Conservation (phyloP, 2,888 invertebrate species). For the Rhaphigaster nebulosa region DNA sequence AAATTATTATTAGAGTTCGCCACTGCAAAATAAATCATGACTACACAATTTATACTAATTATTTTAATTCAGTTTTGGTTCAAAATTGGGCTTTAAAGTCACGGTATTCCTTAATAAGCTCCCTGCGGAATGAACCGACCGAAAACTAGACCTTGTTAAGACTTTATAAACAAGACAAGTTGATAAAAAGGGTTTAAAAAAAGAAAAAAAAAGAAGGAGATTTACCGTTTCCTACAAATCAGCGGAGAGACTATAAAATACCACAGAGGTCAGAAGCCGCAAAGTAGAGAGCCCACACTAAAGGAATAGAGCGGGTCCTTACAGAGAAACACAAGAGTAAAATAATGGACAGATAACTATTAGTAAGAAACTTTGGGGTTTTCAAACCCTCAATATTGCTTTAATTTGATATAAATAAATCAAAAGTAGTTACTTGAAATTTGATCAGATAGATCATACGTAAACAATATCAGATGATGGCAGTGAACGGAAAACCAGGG, state of each 20-base stretch:
- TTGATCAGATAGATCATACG: too few relatives aligned
- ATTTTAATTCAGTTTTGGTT: background rate
- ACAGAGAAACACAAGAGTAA: background rate
- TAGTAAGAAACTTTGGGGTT: too few relatives aligned
- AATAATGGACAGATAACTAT: background rate
- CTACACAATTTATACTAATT: background rate
- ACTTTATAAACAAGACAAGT: background rate
- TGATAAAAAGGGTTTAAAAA: background rate
- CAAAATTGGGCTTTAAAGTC: background rate
- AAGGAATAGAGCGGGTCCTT: background rate
- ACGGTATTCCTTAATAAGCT: background rate
- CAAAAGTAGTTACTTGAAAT: too few relatives aligned
- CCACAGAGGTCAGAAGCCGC: background rate
- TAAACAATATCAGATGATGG: background rate
- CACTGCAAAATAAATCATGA: background rate
- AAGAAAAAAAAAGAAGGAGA: background rate
- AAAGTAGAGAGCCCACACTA: background rate
- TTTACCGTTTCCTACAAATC: background rate
- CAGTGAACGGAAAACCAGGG: background rate
- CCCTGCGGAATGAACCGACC: background rate
- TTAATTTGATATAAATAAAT: background rate
- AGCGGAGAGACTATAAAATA: background rate
- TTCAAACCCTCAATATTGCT: background rate
- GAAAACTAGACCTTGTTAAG: conserved; percentile 23
- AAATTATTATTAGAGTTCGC: background rate